Conservation (phyloP, 2,113 vertebrate species). For the Ifrita kowaldi region DNA sequence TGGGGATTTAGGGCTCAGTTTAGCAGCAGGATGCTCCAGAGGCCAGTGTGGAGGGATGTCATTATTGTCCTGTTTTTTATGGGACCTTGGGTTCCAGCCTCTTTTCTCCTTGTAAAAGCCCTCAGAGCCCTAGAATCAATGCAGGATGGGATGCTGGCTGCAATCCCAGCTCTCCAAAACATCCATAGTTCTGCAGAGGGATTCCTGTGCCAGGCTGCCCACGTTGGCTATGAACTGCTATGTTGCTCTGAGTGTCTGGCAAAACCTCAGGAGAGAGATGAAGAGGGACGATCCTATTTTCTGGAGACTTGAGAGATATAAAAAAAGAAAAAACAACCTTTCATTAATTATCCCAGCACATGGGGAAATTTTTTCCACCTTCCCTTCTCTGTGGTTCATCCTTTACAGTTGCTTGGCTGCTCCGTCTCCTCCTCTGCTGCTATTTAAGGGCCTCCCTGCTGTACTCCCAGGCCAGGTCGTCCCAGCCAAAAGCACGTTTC, state of each 20-base stretch:
- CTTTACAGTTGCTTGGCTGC: slow-evolving; percentile 7
- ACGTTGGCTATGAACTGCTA: neutral
- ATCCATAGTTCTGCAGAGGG: neutral
- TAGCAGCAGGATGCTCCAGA: neutral
- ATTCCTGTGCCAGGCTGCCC: neutral
- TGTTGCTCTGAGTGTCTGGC: neutral
- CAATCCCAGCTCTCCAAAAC: neutral
- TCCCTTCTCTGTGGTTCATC: neutral
- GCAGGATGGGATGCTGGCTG: neutral
- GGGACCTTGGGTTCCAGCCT: neutral
- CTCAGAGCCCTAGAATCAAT: neutral
- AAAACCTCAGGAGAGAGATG: neutral
- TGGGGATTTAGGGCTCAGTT: neutral
- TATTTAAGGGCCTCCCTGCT: slow-evolving; percentile 30
- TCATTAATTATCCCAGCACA: neutral
- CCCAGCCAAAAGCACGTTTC: slow-evolving; percentile 19
- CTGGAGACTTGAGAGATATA: neutral
- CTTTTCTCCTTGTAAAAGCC: neutral
- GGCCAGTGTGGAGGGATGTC: neutral
- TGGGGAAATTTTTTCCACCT: neutral
- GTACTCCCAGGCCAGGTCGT: neutral
- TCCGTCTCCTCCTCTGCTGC: neutral
- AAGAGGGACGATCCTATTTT: neutral
- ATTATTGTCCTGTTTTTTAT: neutral
- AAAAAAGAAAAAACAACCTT: neutral